Evolutionary conservation across 2,797 vertebrate genomes (phyloP).

Genomic region (Syngnathus rostellatus): DNA sequence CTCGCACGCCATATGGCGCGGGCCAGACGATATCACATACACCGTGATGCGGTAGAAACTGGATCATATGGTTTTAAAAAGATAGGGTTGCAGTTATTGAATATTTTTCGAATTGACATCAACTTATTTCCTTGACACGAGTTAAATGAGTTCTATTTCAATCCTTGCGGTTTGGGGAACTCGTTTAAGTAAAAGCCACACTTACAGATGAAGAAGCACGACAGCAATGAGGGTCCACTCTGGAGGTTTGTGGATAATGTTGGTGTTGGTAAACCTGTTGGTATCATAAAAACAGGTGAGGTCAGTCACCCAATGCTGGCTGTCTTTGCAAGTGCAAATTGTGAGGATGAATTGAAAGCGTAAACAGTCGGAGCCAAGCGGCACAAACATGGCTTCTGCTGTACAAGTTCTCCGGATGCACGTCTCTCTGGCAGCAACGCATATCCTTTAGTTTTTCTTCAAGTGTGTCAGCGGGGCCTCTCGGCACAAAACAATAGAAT

Average conservation of each 20-base stretch:
- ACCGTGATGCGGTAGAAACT: neutral
- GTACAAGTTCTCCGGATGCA: conserved; percentile 32
- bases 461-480: conserved; percentile 31
- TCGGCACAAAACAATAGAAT: conserved; percentile 46
- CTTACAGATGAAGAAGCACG: conserved; percentile 70
- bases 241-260: conserved; percentile 69
- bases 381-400: conserved; percentile 16
- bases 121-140: neutral
- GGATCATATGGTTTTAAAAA: neutral
- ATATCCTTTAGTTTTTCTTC: conserved; percentile 28
- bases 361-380: neutral
- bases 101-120: too few species aligned
- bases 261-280: conserved; percentile 66
- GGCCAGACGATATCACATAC: conserved; percentile 5
- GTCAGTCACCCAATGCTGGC: neutral
- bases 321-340: neutral
- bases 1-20: conserved; percentile 47
- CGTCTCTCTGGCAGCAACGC: conserved; percentile 35
- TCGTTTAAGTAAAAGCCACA: conserved; percentile 14
- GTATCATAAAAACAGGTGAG: neutral
- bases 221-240: conserved; percentile 71
- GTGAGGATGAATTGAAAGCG: conserved; percentile 9
- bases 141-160: too few species aligned
- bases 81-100: too few species aligned
- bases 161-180: neutral